Evolutionary conservation across 1,140 invertebrate species (phyloP), one percentile per base, ranked within the genome.

Genomic region (Babylonia areolata): DNA sequence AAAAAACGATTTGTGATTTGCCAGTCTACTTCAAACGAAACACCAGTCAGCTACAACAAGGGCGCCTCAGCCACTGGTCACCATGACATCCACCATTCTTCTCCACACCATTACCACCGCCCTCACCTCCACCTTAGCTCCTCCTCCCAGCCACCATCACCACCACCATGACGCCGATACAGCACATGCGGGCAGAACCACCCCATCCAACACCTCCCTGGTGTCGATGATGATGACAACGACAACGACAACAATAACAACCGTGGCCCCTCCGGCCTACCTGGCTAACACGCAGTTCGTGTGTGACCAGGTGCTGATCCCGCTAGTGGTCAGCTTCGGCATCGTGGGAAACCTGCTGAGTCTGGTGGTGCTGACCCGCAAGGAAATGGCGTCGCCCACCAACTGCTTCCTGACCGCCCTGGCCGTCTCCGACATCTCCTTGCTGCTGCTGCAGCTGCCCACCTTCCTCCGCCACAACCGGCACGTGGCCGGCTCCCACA

Each of bases 371-470:
- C 95, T 98, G 17, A 90, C 90, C 23, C 95, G 97, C 58, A 97
- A 97, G 0, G 97, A 98, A 92, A 98, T 98, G 97, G 96, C 96
- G 88, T 98, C 97, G 20, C 98, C 97, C 88, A 98, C 98, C 90
- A 98, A 98, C 94, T 98, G 97, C 92, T 95, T 98, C 85, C 95
- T 99, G n/a, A 97, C 97, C 71, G 97, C 97, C 6, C 95, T 99
- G 64, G 97, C 98, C 0, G 96, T 97, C 90, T 98, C 97, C 93
- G 98, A 99, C 95, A 94, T 97, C 78, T 69, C 88, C 2, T 85
- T 90, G n/a, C 87, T 90, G 23, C 69, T 85, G 23, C 71, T 88
- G 35, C 90, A 89, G 86, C 39, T 90, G 9, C 89, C 89, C 28
- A 79, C 71, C 33, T 89, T 89, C 80, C 82, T 89, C 54, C 33